phyloP scores from a whole-genome alignment of 2,888 invertebrate genomes.

The Danaus chrysippus region DNA sequence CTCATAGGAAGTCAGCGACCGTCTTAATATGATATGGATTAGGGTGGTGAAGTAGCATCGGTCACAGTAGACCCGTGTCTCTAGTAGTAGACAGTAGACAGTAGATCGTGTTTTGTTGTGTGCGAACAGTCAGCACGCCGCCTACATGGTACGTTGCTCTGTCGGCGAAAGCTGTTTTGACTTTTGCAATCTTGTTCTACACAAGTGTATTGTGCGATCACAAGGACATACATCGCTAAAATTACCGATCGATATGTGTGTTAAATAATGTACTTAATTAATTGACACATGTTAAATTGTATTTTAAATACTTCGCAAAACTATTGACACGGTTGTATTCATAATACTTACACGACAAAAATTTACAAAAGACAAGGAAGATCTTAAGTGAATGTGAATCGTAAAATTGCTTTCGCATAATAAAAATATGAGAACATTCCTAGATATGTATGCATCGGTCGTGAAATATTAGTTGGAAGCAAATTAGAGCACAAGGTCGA shows the following conservation, averaged over 20 bases:
- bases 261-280: neutral
- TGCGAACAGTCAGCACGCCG: constrained; percentile 34
- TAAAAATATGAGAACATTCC: neutral
- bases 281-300: neutral
- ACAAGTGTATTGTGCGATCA: constrained; percentile 26
- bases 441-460: neutral
- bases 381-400: too few species aligned
- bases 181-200: constrained; percentile 33
- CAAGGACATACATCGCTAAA: constrained; percentile 31
- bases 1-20: constrained; percentile 1
- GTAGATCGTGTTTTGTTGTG: constrained; percentile 21
- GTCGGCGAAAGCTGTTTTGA: constrained; percentile 38
- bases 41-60: neutral
- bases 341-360: too few species aligned
- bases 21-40: neutral
- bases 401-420: too few species aligned
- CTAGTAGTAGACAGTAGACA: too few species aligned
- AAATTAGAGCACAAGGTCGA: constrained; percentile 28
- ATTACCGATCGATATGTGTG: constrained; percentile 21
- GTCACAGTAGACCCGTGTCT: too few species aligned
- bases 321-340: too few species aligned
- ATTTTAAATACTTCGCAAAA: too few species aligned
- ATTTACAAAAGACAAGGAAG: too few species aligned
- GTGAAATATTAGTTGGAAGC: neutral
- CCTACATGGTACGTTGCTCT: constrained; percentile 55